These are phyloP conservation scores for Melanargia galathea DNA, from an alignment of 2,888 invertebrate genomes.

Conservation along the genomic window DNA sequence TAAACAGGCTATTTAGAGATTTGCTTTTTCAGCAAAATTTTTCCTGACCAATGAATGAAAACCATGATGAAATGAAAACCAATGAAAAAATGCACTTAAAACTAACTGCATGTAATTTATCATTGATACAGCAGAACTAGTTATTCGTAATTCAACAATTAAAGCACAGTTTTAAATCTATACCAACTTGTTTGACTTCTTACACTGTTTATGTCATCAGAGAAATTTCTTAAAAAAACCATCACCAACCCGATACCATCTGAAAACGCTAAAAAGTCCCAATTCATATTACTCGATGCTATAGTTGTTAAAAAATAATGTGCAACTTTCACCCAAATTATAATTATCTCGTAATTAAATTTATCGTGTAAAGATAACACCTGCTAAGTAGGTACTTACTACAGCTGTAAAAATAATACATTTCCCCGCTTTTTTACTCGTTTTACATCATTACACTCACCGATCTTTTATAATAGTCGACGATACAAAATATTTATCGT, in stretches of 20 bases:
- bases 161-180: not conserved
- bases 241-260: not conserved
- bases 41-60: no score
- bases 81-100: no score
- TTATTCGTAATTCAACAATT: not conserved
- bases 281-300: conserved; percentile 7
- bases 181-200: not conserved
- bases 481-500: conserved; percentile 27
- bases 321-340: conserved; percentile 19
- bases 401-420: conserved; percentile 21
- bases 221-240: not conserved
- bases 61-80: no score
- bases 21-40: no score
- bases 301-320: conserved; percentile 1
- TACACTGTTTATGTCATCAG: not conserved
- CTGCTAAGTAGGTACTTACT: not conserved
- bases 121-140: no score
- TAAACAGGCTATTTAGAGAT: no score
- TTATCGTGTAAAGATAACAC: conserved; percentile 16
- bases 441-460: conserved; percentile 10
- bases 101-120: no score
- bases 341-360: conserved; percentile 24
- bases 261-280: not conserved
- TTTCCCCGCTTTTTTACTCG: conserved; percentile 4
- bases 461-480: conserved; percentile 3